Base-by-base conservation (phyloP, 2,888 invertebrate genomes). In the Tetragonisca angustula region DNA sequence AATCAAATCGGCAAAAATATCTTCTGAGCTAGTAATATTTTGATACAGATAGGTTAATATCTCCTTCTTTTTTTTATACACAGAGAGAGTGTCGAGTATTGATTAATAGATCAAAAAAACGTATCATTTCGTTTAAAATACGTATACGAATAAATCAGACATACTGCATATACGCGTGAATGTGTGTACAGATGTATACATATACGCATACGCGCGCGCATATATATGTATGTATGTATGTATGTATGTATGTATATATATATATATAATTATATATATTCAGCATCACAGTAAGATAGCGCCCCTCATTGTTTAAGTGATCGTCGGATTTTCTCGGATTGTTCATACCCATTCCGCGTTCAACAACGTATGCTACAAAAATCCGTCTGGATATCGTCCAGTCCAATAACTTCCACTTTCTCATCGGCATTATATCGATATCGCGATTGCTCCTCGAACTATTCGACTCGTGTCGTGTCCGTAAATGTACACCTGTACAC, bases 241-340 rank as follows among this genome's bases (percentile, higher is more conserved):
- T n/a, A 21, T 56, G 2, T 56, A 15, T 59, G 24, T 59, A 59
- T 43, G 73, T 85, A 79, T 81, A 79, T 56, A 15, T 75, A 72
- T 81, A 49, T 77, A 75, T 87, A 81, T 85, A 80, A 59, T 59
- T 87, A 87, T 83, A 88, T 93, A 93, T 93, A 93, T 92, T 93
- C 93, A 94, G 93, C 94, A 94, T 94, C 94, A 94, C 94, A 94
- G 94, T 94, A 94, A 92, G 92, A 94, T 94, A 94, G 94, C 94
- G 94, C 94, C 93, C 89, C 93, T 94, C 93, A 93, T 92, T 92
- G 92, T 93, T 64, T 91, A 90, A 90, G 90, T 90, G 92, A 93
- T 93, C 92, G 90, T 93, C 91, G 91, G 91, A 27, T 92, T 89
- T 89, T 85, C 77, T 91, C 90, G 90, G 90, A 92, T 88, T 88